Conservation (phyloP, 1,140 invertebrate species). For the Anastrepha obliqua region DNA sequence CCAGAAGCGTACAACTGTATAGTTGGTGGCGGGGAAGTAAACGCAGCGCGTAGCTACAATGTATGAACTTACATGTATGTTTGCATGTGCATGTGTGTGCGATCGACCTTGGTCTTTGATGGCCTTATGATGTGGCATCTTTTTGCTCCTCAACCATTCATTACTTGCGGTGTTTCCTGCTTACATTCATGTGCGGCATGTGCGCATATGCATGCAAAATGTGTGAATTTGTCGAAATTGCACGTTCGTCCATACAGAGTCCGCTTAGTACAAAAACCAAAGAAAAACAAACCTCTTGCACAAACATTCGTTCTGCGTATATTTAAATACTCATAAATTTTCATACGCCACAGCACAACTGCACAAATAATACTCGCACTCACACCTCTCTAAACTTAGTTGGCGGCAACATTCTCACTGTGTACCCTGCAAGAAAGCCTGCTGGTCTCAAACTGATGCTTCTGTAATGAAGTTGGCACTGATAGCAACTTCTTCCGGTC, state of each 20-base stretch:
- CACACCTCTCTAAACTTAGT: not conserved
- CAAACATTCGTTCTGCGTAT: not conserved
- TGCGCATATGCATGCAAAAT: slow-evolving; percentile 57
- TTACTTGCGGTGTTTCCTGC: not conserved
- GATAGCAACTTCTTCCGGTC: too few relatives aligned
- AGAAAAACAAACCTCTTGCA: not conserved
- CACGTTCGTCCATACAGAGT: slow-evolving; percentile 10
- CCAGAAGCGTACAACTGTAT: not conserved
- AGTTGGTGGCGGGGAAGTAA: slow-evolving; percentile 19
- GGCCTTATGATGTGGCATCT: not conserved
- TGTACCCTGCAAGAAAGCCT: too few relatives aligned
- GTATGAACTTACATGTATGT: not conserved
- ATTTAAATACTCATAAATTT: slow-evolving; percentile 21
- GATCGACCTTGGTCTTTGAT: slow-evolving; percentile 17
- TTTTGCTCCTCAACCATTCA: slow-evolving; percentile 12
- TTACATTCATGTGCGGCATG: not conserved
- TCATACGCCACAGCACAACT: not conserved
- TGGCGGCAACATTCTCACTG: not conserved
- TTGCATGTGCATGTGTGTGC: not conserved
- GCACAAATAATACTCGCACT: not conserved
- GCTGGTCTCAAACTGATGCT: too few relatives aligned
- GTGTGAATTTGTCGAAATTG: slow-evolving; percentile 61
- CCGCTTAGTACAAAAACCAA: not conserved
- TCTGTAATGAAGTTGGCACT: too few relatives aligned
- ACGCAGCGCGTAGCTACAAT: not conserved